These are phyloP conservation scores for Zosterops borbonicus DNA, from an alignment of 2,113 vertebrate genomes.

Conservation along the genomic window DNA sequence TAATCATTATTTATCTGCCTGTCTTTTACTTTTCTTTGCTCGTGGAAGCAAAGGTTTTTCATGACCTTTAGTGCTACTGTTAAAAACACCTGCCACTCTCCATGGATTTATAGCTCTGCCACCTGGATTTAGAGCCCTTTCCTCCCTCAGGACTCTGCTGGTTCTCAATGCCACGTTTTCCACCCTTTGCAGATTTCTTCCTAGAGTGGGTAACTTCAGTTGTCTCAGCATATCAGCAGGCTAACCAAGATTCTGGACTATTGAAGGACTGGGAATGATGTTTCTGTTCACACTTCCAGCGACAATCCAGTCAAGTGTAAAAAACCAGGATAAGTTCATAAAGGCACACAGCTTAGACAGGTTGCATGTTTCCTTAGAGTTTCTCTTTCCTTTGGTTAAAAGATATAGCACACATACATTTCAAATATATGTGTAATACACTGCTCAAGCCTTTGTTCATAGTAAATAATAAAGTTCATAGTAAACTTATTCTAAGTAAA, in stretches of 20 bases:
- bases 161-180: not conserved
- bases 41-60: not conserved
- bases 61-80: not conserved
- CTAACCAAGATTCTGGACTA: not conserved
- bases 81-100: not conserved
- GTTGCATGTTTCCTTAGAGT: not conserved
- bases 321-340: not conserved
- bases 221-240: not conserved
- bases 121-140: not conserved
- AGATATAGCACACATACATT: fast-evolving
- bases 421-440: not conserved
- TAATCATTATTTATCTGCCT: not conserved
- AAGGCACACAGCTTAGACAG: not conserved
- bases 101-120: not conserved
- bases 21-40: not conserved
- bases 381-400: not conserved
- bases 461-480: not conserved
- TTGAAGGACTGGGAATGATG: not conserved
- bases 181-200: not conserved
- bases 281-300: not conserved
- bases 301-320: not conserved
- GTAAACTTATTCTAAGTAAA: not conserved
- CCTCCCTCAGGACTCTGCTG: not conserved
- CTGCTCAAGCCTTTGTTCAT: not conserved
- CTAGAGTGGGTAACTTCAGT: not conserved